Conservation (phyloP, 2,797 vertebrate species). For the Synanceia verrucosa region DNA sequence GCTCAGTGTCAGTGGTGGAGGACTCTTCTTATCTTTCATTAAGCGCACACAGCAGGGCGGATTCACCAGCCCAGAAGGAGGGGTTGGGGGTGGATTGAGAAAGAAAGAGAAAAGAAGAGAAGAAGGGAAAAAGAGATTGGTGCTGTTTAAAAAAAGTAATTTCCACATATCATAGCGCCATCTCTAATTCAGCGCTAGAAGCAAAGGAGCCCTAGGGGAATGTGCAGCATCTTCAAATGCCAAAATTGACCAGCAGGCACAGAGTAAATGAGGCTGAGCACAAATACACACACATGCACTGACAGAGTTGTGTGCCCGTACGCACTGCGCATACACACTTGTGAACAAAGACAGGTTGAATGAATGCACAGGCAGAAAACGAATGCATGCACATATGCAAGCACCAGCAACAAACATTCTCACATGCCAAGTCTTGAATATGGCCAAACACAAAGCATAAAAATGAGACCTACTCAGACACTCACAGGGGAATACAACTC, state of each 20-base stretch:
- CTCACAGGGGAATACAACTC: slow-evolving; percentile 69
- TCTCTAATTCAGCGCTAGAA: slow-evolving; percentile 96
- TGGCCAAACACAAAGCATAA: slow-evolving; percentile 47
- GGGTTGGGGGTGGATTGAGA: not conserved
- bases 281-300: slow-evolving; percentile 37
- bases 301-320: slow-evolving; percentile 1
- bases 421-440: slow-evolving; percentile 65
- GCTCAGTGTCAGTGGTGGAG: slow-evolving; percentile 98
- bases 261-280: slow-evolving; percentile 77
- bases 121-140: slow-evolving; percentile 87
- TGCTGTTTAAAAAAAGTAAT: slow-evolving; percentile 98
- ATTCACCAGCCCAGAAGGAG: slow-evolving; percentile 62
- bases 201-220: slow-evolving; percentile 88
- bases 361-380: slow-evolving; percentile 29
- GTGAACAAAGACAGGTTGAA: slow-evolving; percentile 41
- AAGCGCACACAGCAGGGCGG: slow-evolving; percentile 97
- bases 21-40: slow-evolving; percentile 99
- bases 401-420: slow-evolving; percentile 45
- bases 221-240: slow-evolving; percentile 84
- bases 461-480: slow-evolving; percentile 72
- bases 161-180: slow-evolving; percentile 98
- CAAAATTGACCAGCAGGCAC: slow-evolving; percentile 79
- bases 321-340: slow-evolving; percentile 25
- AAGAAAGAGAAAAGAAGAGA: slow-evolving; percentile 29
- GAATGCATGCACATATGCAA: slow-evolving; percentile 22